These are phyloP conservation scores for Oxytorus armatus DNA, from an alignment of 2,888 invertebrate genomes.

Conservation along the genomic window DNA sequence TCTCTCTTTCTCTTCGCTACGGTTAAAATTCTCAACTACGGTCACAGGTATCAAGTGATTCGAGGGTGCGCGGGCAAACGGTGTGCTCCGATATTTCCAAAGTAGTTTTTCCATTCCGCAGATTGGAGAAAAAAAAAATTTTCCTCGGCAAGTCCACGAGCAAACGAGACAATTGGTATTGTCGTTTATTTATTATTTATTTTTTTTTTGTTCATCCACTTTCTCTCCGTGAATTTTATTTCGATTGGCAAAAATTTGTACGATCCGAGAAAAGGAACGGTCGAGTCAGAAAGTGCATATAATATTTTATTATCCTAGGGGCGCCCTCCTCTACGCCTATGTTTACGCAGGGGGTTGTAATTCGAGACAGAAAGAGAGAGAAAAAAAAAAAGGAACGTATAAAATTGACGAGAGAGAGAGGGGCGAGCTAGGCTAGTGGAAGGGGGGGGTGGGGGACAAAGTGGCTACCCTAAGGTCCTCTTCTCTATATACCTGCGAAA, in stretches of 20 bases:
- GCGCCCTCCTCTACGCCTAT: conserved; percentile 75
- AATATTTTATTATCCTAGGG: conserved; percentile 33
- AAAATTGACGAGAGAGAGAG: conserved; percentile 19
- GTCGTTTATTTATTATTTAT: too few relatives aligned
- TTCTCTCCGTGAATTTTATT: background rate
- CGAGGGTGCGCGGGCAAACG: too few relatives aligned
- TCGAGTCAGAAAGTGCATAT: background rate
- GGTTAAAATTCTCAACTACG: too few relatives aligned
- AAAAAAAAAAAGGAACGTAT: conserved; percentile 51
- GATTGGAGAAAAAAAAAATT: too few relatives aligned
- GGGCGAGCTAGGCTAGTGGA: conserved; percentile 13
- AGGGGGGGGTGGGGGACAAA: conserved; percentile 72
- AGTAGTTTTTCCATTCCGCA: too few relatives aligned
- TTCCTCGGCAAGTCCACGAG: too few relatives aligned
- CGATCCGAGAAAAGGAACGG: background rate
- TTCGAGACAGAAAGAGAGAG: conserved; percentile 68
- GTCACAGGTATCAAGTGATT: too few relatives aligned
- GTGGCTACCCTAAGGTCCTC: conserved; percentile 75
- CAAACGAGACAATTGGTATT: too few relatives aligned
- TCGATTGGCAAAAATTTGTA: background rate
- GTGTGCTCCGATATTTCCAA: too few relatives aligned
- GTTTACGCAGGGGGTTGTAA: conserved; percentile 78
- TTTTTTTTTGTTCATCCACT: too few relatives aligned
- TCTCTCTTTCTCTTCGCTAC: too few relatives aligned
- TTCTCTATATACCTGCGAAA: conserved; percentile 79